Conservation (phyloP, 2,113 vertebrate species). For the Pogona vitticeps region DNA sequence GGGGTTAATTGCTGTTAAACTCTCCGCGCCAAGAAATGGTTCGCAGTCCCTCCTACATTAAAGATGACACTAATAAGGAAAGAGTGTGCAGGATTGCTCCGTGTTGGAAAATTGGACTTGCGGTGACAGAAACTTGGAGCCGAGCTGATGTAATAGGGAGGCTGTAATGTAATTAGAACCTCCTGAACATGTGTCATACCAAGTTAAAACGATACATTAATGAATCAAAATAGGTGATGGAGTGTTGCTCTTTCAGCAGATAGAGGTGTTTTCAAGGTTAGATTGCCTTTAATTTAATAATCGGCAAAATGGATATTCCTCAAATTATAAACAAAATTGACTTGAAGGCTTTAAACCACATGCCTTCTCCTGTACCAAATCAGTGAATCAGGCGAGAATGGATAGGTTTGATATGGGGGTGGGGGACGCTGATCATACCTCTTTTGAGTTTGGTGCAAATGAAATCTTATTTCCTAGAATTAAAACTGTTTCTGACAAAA, state of each 20-base stretch:
- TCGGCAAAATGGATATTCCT: slow-evolving; percentile 76
- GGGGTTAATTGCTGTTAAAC: slow-evolving; percentile 93
- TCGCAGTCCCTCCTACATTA: slow-evolving; percentile 85
- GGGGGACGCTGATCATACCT: slow-evolving; percentile 46
- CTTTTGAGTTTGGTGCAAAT: slow-evolving; percentile 43
- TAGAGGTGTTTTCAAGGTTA: slow-evolving; percentile 83
- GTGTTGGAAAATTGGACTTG: slow-evolving; percentile 81
- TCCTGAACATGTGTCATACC: slow-evolving; percentile 81
- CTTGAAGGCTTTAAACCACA: slow-evolving; percentile 51
- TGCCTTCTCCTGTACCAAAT: slow-evolving; percentile 46
- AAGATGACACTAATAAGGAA: slow-evolving; percentile 90
- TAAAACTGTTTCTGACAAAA: neutral
- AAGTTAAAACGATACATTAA: slow-evolving; percentile 83
- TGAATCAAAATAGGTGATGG: slow-evolving; percentile 84
- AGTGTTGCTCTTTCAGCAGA: slow-evolving; percentile 79
- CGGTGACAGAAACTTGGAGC: slow-evolving; percentile 83
- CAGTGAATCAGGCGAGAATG: neutral
- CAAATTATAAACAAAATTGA: slow-evolving; percentile 73
- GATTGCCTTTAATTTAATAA: slow-evolving; percentile 81
- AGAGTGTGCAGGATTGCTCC: slow-evolving; percentile 81
- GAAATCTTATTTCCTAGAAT: neutral
- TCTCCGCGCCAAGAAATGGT: slow-evolving; percentile 84
- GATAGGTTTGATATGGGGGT: slow-evolving; percentile 10
- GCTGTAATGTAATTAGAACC: slow-evolving; percentile 83
- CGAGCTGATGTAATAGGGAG: slow-evolving; percentile 80